Evolutionary conservation across 2,888 invertebrate species (phyloP).

Genomic region (Lepidochrysops patricia): DNA sequence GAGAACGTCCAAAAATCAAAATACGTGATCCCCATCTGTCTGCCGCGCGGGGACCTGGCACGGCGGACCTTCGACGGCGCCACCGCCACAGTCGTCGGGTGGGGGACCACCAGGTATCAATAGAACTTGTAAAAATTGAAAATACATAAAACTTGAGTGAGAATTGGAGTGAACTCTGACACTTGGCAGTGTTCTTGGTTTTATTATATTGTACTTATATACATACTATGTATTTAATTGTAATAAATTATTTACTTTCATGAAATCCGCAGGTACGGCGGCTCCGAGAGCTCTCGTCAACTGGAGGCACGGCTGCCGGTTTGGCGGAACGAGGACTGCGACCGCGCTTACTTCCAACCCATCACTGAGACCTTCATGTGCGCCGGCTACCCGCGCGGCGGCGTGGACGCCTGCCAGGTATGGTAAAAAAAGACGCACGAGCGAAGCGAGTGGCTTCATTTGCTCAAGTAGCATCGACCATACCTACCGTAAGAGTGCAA

Average conservation of each 20-base stretch:
- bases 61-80: slow-evolving; percentile 80
- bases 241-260: no score
- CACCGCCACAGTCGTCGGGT: slow-evolving; percentile 91
- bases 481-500: no score
- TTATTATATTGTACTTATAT: no score
- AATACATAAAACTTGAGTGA: no score
- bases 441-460: no score
- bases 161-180: no score
- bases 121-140: no score
- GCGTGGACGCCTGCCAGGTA: slow-evolving; percentile 94
- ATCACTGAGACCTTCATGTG: slow-evolving; percentile 93
- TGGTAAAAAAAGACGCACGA: no score
- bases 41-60: slow-evolving; percentile 77
- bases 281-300: slow-evolving; percentile 89
- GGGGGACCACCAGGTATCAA: slow-evolving; percentile 89
- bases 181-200: no score
- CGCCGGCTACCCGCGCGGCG: slow-evolving; percentile 91
- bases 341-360: slow-evolving; percentile 93
- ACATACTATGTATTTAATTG: no score
- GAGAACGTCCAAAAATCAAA: slow-evolving; percentile 85
- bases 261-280: slow-evolving; percentile 84
- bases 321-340: slow-evolving; percentile 92
- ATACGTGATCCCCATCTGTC: slow-evolving; percentile 90
- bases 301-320: slow-evolving; percentile 89
- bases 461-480: no score